Base-by-base conservation (phyloP, 2,888 invertebrate species). In the Drosophila cognata region DNA sequence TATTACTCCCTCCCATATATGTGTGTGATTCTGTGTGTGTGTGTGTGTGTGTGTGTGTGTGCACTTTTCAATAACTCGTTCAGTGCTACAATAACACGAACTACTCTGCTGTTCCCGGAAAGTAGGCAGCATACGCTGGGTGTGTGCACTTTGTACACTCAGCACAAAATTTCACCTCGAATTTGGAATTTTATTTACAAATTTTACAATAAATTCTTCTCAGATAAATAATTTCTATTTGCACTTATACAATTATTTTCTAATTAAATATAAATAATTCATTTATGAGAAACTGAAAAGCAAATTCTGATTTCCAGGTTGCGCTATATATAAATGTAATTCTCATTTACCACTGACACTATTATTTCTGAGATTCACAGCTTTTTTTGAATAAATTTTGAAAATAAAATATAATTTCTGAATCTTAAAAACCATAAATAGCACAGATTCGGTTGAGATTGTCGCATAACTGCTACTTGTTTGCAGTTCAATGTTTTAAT, bases 61-160 rank as follows among this genome's bases (percentile, higher is more conserved):
- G 62, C 77, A 69, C 68, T 77, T 89, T 85, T 85, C 89, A 85
- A 89, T 85, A 85, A 85, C 89, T 85, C 84, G 89, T 84, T 79
- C 74, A 79, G 77, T 74, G 74, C 89, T 84, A 84, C 84, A 84
- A 84, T 89, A 84, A 84, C 89, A 89, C 67, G 73, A 72, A 56
- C 72, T 57, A n/a, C 53, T 58, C 56, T 43, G 50, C 59, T 50
- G 56, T 41, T 41, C 63, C 67, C 56, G 29, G 28, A 80, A 80
- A 66, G 72, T 80, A 72, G 81, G 59, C 66, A 79, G 58, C 73
- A 59, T 55, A 43, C 55, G 53, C 71, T 75, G 66, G 51, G 36
- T 77, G 65, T 75, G 28, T 75, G 21, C 72, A 55, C 58, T 38
- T 29, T 29, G 1, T 29, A 56, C 56, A 56, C 56, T 56, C n/a